phyloP scores from a whole-genome alignment of 30 jellyfish, hydroid and myxozoan genomes.

The Calvadosia cruxmelitensis region DNA sequence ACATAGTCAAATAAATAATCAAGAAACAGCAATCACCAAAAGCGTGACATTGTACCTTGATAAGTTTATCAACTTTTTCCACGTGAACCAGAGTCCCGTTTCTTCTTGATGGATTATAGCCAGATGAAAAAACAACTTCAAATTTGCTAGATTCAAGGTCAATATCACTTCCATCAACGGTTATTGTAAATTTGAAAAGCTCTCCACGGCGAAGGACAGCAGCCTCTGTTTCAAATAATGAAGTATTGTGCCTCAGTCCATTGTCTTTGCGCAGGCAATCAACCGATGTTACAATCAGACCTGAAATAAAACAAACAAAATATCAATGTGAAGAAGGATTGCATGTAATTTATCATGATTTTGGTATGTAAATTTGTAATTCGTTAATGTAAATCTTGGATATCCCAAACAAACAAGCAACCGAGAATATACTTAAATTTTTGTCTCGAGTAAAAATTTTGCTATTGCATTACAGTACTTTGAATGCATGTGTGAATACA shows the following conservation, averaged over 20 bases:
- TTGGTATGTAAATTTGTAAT: no score
- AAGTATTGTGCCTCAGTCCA: conserved; percentile 38
- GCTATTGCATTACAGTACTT: no score
- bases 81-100: conserved; percentile 24
- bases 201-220: conserved; percentile 50
- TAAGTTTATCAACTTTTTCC: conserved; percentile 25
- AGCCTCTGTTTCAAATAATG: conserved; percentile 33
- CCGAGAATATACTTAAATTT: no score
- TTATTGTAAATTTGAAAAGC: conserved; percentile 30
- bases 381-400: no score
- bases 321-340: no score
- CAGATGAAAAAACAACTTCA: conserved; percentile 30
- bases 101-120: conserved; percentile 40
- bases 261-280: conserved; percentile 26
- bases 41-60: no score
- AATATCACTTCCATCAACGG: conserved; percentile 5
- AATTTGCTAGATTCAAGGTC: conserved; percentile 25
- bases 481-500: no score
- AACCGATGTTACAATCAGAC: conserved; percentile 20
- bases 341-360: no score
- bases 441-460: no score
- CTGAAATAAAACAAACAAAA: conserved; percentile 3
- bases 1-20: no score
- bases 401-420: no score
- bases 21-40: no score